A percentile compares a stretch with the other conserved stretches of the same genome.
These are phyloP conservation scores for Gallinago solitaria DNA, from an alignment of 2,797 vertebrate species.

Conservation along the genomic window DNA sequence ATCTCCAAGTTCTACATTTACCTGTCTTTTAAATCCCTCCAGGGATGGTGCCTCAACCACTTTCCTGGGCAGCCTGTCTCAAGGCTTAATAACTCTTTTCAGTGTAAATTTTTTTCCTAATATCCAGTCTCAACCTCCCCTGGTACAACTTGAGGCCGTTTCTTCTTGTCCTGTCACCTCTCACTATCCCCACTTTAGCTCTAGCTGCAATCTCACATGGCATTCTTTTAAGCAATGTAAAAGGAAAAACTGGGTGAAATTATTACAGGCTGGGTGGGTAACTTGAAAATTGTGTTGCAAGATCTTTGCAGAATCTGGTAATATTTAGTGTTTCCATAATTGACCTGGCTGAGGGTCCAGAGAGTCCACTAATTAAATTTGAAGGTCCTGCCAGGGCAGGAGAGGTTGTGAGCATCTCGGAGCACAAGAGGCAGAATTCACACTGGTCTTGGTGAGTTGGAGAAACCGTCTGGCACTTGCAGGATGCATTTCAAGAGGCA, in stretches of 20 bases:
- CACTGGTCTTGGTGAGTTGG: neutral
- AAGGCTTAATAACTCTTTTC: too few relatives aligned
- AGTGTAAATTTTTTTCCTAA: too few relatives aligned
- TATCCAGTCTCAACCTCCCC: too few relatives aligned
- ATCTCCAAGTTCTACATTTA: too few relatives aligned
- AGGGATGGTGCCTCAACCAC: too few relatives aligned
- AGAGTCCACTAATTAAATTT: neutral
- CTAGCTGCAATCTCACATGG: neutral
- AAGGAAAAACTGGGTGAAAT: neutral
- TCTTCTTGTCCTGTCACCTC: too few relatives aligned
- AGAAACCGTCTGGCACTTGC: neutral
- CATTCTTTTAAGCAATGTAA: neutral
- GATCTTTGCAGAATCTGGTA: neutral
- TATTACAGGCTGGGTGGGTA: neutral
- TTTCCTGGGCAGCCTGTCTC: too few relatives aligned
- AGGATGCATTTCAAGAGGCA: neutral
- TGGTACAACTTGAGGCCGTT: too few relatives aligned
- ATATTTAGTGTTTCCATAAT: neutral
- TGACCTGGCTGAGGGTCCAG: neutral
- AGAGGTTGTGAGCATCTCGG: neutral
- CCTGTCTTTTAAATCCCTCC: too few relatives aligned
- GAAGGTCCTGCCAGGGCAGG: neutral
- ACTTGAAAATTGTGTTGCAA: neutral
- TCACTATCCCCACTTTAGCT: neutral
- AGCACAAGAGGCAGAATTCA: neutral